These are phyloP conservation scores for Apus apus DNA, from an alignment of 2,113 vertebrate species.

Conservation along the genomic window DNA sequence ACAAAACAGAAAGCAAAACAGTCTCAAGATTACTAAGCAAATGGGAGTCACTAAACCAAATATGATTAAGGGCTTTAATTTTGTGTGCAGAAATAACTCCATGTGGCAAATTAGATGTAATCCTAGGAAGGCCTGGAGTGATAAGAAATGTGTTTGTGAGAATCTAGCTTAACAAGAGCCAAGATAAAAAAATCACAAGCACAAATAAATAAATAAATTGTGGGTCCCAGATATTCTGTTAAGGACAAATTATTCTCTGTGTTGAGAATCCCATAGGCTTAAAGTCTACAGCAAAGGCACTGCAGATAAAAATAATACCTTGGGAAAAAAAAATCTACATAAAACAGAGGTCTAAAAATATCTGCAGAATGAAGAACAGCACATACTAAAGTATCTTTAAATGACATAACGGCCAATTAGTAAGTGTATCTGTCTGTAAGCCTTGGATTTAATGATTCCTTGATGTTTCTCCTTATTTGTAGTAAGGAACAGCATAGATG, in stretches of 20 bases:
- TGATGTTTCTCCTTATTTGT: neutral
- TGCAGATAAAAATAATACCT: neutral
- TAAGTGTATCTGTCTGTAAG: neutral
- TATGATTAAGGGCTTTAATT: constrained; percentile 54
- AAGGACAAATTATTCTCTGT: constrained; percentile 1
- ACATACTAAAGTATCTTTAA: constrained; percentile 5
- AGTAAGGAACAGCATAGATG: neutral
- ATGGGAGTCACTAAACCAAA: constrained; percentile 46
- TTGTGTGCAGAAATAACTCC: constrained; percentile 46
- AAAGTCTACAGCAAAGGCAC: neutral
- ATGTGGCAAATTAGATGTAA: constrained; percentile 31
- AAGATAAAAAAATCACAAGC: neutral
- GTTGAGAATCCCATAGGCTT: neutral
- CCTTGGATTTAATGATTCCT: neutral
- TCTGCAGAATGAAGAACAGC: constrained; percentile 13
- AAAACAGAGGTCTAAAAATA: neutral
- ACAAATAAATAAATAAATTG: no score
- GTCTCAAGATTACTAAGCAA: constrained; percentile 8
- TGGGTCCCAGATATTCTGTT: neutral
- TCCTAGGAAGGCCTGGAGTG: neutral
- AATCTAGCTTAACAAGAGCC: neutral
- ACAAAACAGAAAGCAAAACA: neutral
- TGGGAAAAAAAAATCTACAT: neutral
- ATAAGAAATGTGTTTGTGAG: constrained; percentile 17
- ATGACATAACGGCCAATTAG: constrained; percentile 1